These are phyloP conservation scores for Hydropsyche tenuis DNA, from an alignment of 1,140 invertebrate genomes.

Conservation along the genomic window DNA sequence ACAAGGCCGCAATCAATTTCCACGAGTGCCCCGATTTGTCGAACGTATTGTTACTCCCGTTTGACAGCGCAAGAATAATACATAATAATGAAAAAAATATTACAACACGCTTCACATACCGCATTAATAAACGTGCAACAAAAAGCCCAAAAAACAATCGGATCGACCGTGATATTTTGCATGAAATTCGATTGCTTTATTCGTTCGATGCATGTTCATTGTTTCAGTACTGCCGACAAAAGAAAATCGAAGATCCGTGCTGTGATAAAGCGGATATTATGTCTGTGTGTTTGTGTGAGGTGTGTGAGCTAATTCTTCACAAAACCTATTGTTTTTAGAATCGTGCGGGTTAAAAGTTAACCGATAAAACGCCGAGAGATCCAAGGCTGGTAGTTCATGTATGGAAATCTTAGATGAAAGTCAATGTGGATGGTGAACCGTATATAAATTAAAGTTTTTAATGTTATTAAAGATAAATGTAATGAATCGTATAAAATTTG, in stretches of 20 bases:
- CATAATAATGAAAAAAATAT: background rate
- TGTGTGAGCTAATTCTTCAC: background rate
- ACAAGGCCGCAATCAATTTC: too few relatives aligned
- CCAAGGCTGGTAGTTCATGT: too few relatives aligned
- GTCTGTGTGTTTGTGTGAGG: background rate
- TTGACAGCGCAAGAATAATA: background rate
- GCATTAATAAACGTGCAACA: too few relatives aligned
- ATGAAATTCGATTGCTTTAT: background rate
- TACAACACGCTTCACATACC: background rate
- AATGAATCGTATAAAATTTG: too few relatives aligned
- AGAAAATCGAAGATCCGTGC: background rate
- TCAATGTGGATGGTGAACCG: too few relatives aligned
- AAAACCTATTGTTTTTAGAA: slow-evolving; percentile 9
- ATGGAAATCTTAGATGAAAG: too few relatives aligned
- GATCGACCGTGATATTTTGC: background rate
- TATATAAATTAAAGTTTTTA: too few relatives aligned
- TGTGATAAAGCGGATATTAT: background rate
- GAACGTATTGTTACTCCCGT: background rate
- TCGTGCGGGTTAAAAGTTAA: slow-evolving; percentile 1
- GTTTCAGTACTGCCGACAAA: background rate
- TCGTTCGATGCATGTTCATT: background rate
- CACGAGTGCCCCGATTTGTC: background rate
- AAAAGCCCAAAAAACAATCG: background rate
- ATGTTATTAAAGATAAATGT: too few relatives aligned
- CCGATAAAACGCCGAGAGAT: too few relatives aligned